Conservation (phyloP, 2,113 vertebrate genomes). For the Cyprinodon variegatus region DNA sequence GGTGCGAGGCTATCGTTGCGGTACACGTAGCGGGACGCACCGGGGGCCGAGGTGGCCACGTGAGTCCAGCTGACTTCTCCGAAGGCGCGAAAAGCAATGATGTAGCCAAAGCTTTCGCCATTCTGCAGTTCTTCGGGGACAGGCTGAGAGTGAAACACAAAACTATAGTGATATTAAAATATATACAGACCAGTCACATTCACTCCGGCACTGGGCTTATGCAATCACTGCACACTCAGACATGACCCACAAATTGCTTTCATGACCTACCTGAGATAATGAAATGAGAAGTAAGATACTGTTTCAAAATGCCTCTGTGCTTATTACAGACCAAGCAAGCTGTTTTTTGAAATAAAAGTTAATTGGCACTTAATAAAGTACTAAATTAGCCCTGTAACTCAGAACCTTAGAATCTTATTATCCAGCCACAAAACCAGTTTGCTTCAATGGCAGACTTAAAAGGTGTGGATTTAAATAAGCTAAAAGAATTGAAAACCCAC, state of each 20-base stretch:
- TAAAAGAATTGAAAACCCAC: constrained; percentile 40
- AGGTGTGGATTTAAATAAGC: constrained; percentile 22
- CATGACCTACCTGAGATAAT: constrained; percentile 66
- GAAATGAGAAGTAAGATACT: constrained; percentile 57
- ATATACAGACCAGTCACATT: constrained; percentile 74
- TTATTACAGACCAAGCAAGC: constrained; percentile 44
- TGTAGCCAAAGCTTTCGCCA: constrained; percentile 93
- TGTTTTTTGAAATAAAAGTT: constrained; percentile 53
- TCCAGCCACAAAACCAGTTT: constrained; percentile 2
- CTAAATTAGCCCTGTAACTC: constrained; percentile 42
- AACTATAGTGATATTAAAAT: constrained; percentile 85
- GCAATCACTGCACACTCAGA: constrained; percentile 33
- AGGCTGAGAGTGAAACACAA: constrained; percentile 85
- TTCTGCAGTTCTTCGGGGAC: constrained; percentile 95
- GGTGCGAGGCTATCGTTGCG: constrained; percentile 91
- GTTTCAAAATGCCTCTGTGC: constrained; percentile 36
- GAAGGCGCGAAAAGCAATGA: constrained; percentile 90
- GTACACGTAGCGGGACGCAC: constrained; percentile 86
- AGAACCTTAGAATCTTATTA: constrained; percentile 20
- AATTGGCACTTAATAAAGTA: constrained; percentile 54
- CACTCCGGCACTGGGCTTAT: constrained; percentile 48
- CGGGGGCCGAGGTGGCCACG: constrained; percentile 88
- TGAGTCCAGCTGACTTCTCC: constrained; percentile 90
- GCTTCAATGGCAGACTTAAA: constrained; percentile 11
- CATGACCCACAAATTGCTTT: constrained; percentile 66